Evolutionary conservation across 2,888 invertebrate genomes (phyloP).

Genomic region (Palloptera scutellata): DNA sequence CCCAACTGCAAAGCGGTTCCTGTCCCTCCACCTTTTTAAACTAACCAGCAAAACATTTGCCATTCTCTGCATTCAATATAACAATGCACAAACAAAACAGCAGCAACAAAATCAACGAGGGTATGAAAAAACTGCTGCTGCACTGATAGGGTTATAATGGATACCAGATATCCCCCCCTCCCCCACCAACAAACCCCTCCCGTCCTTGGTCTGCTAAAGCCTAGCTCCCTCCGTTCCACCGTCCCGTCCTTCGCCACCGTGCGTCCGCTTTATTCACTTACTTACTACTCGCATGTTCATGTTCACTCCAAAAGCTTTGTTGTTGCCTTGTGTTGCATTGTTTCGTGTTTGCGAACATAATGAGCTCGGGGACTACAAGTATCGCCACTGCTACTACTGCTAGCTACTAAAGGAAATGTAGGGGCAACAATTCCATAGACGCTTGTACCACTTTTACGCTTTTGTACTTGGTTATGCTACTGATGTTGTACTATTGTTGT

Average conservation of each 20-base stretch:
- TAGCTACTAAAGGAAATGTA: constrained; percentile 20
- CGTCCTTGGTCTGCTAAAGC: background rate
- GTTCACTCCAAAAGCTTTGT: constrained; percentile 12
- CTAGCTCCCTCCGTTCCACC: constrained; percentile 44
- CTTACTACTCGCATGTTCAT: background rate
- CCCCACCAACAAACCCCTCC: too few relatives aligned
- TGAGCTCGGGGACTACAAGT: constrained; percentile 58
- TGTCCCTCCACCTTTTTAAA: background rate
- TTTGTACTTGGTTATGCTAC: constrained; percentile 37
- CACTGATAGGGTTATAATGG: constrained; percentile 54
- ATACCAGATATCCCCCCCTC: constrained; percentile 27
- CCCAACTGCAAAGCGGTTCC: background rate
- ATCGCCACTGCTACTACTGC: constrained; percentile 23
- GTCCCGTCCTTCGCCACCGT: background rate
- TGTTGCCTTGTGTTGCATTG: constrained; percentile 46
- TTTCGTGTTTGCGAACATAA: constrained; percentile 57
- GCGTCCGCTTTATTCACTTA: background rate
- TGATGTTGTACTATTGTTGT: constrained; percentile 32
- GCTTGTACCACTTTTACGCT: constrained; percentile 58
- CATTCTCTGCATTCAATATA: background rate
- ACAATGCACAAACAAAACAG: background rate
- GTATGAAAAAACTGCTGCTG: background rate
- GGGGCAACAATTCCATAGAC: constrained; percentile 52
- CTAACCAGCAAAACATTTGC: background rate
- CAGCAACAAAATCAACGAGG: constrained; percentile 5